Conservation (phyloP, 2,888 invertebrate genomes). For the Vanessa cardui region DNA sequence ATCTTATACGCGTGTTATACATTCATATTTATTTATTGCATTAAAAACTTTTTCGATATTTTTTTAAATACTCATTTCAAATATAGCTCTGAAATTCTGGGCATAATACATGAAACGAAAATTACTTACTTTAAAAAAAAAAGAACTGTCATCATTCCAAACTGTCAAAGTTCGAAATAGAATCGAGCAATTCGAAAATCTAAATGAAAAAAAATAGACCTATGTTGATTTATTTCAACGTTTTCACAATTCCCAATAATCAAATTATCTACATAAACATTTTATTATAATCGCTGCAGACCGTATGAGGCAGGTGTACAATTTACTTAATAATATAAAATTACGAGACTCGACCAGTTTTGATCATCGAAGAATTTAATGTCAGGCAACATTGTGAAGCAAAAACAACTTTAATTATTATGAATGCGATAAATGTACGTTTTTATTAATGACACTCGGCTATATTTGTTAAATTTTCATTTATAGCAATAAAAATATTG, state of each 20-base stretch:
- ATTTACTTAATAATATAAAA: constrained; percentile 76
- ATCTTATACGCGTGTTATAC: constrained; percentile 1
- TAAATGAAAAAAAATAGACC: constrained; percentile 11
- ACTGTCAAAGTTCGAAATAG: background rate
- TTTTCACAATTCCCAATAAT: constrained; percentile 60
- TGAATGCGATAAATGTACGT: constrained; percentile 22
- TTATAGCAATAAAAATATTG: background rate
- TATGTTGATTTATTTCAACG: constrained; percentile 14
- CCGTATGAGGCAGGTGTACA: constrained; percentile 57
- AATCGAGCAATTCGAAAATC: background rate
- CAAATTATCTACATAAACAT: constrained; percentile 76
- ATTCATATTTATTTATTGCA: background rate
- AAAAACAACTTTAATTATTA: constrained; percentile 25
- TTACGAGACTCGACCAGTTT: constrained; percentile 58
- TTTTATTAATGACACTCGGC: constrained; percentile 19
- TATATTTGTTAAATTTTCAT: background rate
- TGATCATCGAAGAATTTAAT: constrained; percentile 34
- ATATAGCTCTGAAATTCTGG: too few species aligned
- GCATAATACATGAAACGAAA: too few species aligned
- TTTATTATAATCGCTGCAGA: constrained; percentile 62
- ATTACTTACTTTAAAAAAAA: too few species aligned
- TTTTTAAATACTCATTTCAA: too few species aligned
- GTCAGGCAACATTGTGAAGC: constrained; percentile 30
- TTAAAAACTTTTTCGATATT: too few species aligned
- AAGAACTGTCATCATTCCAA: too few species aligned